phyloP scores from a whole-genome alignment of 2,113 vertebrate species.

The Phocoena phocoena region DNA sequence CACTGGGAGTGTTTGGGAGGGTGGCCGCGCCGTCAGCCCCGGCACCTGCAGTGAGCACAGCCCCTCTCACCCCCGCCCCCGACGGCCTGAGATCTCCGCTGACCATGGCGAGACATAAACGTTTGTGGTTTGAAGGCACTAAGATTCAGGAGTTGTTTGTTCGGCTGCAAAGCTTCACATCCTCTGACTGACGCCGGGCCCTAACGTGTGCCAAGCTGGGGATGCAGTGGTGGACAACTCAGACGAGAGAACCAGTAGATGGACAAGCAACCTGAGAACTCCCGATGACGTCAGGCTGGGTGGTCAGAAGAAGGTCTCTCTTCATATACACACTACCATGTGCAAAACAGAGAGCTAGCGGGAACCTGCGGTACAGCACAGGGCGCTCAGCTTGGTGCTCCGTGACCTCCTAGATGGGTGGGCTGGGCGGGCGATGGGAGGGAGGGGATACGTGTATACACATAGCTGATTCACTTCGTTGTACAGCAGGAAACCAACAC shows the following conservation, averaged over 20 bases:
- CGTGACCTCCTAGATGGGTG: too few species aligned
- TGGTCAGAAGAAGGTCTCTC: not conserved
- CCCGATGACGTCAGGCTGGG: not conserved
- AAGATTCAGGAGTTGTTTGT: not conserved
- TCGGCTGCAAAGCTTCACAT: not conserved
- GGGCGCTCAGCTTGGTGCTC: too few species aligned
- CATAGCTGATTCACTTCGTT: too few species aligned
- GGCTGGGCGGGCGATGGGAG: too few species aligned
- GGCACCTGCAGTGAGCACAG: not conserved
- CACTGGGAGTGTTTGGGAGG: not conserved
- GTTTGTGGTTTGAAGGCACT: not conserved
- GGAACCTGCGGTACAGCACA: too few species aligned
- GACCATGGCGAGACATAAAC: not conserved
- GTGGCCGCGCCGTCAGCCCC: not conserved
- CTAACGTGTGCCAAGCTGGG: not conserved
- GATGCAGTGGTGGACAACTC: not conserved
- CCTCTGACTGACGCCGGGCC: not conserved
- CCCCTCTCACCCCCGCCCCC: rapidly evolving
- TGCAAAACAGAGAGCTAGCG: too few species aligned
- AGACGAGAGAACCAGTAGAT: not conserved
- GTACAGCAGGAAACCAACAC: too few species aligned
- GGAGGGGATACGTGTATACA: too few species aligned
- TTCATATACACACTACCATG: not conserved
- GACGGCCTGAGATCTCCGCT: not conserved
- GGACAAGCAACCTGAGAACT: not conserved